Evolutionary conservation across 2,888 invertebrate genomes (phyloP).

Genomic region (Brenthis ino): DNA sequence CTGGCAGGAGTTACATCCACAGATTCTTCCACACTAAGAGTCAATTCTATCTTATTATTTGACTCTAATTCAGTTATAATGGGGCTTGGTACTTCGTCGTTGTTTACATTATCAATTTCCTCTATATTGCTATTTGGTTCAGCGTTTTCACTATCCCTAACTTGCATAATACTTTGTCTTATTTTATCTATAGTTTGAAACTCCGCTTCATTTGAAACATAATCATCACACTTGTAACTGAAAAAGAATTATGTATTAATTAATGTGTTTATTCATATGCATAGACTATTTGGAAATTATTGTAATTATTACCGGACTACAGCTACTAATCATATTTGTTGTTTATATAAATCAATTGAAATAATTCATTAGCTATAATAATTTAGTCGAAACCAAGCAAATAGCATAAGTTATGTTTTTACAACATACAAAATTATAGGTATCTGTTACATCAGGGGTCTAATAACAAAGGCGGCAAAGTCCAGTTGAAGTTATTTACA

Average conservation of each 20-base stretch:
- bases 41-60: conserved; percentile 26
- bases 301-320: too few relatives aligned
- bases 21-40: conserved; percentile 45
- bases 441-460: too few relatives aligned
- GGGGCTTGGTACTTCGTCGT: conserved; percentile 41
- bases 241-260: conserved; percentile 48
- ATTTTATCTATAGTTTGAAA: conserved; percentile 81
- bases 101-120: conserved; percentile 50
- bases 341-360: background rate
- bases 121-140: conserved; percentile 50
- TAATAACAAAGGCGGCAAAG: too few relatives aligned
- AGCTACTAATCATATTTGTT: too few relatives aligned
- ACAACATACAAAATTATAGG: too few relatives aligned
- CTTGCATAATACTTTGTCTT: conserved; percentile 74
- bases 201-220: conserved; percentile 87
- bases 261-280: too few relatives aligned
- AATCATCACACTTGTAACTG: conserved; percentile 91
- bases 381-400: background rate
- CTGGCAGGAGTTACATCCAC: conserved; percentile 47
- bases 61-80: conserved; percentile 41
- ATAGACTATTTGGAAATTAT: too few relatives aligned
- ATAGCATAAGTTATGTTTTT: background rate
- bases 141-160: conserved; percentile 48
- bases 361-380: background rate
- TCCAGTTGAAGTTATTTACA: too few relatives aligned